phyloP scores from a whole-genome alignment of 2,888 invertebrate genomes.

The Nectonema munidae region DNA sequence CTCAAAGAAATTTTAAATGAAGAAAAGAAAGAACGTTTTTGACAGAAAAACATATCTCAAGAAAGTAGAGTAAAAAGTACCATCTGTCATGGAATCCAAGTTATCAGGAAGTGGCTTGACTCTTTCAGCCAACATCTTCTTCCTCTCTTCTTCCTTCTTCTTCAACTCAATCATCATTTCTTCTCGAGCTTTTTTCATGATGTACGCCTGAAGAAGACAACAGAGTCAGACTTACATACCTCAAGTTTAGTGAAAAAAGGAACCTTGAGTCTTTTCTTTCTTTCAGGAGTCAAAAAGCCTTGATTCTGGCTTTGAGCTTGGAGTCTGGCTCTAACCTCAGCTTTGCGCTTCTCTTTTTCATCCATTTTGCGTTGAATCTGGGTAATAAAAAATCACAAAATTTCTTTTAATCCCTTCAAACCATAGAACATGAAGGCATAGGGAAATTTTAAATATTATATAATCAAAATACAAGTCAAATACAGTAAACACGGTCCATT shows the following conservation, averaged over 20 bases:
- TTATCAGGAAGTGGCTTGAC: conserved; percentile 12
- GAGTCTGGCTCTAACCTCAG: conserved; percentile 17
- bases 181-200: conserved; percentile 13
- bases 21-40: no score
- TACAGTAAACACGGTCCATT: no score
- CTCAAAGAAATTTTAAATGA: no score
- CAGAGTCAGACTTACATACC: conserved; percentile 1
- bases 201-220: conserved; percentile 13
- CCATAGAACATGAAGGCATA: no score
- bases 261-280: conserved; percentile 9
- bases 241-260: no score
- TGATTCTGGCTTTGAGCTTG: conserved; percentile 16
- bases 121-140: conserved; percentile 10
- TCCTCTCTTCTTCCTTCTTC: conserved; percentile 14
- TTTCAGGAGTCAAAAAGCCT: conserved; percentile 11
- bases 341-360: conserved; percentile 17
- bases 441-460: no score
- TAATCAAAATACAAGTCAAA: no score
- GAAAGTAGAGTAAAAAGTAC: neutral
- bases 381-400: no score
- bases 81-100: conserved; percentile 12
- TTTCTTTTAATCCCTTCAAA: no score
- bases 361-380: conserved; percentile 17
- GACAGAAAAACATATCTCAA: no score
- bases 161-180: conserved; percentile 12